These are phyloP conservation scores for Erynnis tages DNA, from an alignment of 2,888 invertebrate genomes.

Conservation along the genomic window DNA sequence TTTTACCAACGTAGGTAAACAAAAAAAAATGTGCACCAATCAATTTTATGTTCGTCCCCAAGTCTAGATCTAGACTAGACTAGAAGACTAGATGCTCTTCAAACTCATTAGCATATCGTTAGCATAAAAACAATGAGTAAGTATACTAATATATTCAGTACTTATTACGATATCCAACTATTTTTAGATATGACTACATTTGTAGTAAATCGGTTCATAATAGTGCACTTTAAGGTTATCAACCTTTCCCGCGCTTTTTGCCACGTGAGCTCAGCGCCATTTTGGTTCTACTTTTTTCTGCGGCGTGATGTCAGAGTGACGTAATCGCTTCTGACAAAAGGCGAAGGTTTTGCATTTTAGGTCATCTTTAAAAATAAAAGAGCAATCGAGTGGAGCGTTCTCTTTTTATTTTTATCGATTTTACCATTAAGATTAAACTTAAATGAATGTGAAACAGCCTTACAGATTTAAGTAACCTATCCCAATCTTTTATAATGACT, in stretches of 20 bases:
- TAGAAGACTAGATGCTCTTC: too few species aligned
- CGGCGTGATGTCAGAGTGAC: conserved; percentile 22
- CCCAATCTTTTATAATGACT: too few species aligned
- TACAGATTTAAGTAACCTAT: too few species aligned
- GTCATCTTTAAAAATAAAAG: conserved; percentile 9
- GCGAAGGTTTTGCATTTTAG: conserved; percentile 20
- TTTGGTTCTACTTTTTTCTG: conserved; percentile 19
- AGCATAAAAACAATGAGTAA: too few species aligned
- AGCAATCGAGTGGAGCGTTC: too few species aligned
- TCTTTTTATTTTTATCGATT: not conserved
- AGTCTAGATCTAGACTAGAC: too few species aligned
- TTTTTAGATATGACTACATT: not conserved
- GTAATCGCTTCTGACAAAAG: conserved; percentile 13
- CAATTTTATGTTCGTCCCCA: too few species aligned
- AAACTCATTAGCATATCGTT: too few species aligned
- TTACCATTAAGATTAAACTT: not conserved
- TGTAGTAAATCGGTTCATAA: not conserved
- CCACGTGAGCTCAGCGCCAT: conserved; percentile 34
- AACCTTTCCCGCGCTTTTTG: conserved; percentile 39
- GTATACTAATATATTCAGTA: too few species aligned
- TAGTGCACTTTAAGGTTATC: conserved; percentile 32
- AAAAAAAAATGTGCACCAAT: too few species aligned
- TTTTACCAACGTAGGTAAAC: too few species aligned
- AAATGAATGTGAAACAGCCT: too few species aligned
- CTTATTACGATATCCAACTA: not conserved